These are phyloP conservation scores for Carposina sasakii DNA, from an alignment of 1,140 invertebrate species.

Conservation along the genomic window DNA sequence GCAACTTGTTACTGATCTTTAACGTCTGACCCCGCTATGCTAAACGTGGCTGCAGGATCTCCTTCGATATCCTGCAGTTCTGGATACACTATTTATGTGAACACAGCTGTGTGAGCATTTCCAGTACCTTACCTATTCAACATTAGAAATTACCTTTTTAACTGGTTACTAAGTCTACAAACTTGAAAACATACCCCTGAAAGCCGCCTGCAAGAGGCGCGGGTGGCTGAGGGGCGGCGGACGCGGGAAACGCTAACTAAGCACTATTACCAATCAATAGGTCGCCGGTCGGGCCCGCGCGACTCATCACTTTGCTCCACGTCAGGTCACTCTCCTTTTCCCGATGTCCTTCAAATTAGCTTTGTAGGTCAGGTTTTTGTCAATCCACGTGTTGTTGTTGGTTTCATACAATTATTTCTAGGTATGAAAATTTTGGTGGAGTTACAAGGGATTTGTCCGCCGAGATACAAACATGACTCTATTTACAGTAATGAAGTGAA, in stretches of 20 bases:
- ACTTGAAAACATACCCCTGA: no score
- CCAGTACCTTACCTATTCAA: no score
- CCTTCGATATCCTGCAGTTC: no score
- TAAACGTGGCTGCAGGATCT: no score
- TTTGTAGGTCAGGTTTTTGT: constrained; percentile 70
- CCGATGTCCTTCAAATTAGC: constrained; percentile 72
- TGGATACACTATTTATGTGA: no score
- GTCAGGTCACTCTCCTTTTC: constrained; percentile 72
- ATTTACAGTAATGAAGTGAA: background rate
- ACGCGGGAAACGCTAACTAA: constrained; percentile 55
- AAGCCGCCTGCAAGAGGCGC: constrained; percentile 15
- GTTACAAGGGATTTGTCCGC: constrained; percentile 1
- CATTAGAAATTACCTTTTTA: no score
- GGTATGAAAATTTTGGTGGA: no score
- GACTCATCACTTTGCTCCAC: constrained; percentile 70
- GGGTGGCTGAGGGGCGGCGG: constrained; percentile 24
- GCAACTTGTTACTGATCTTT: no score
- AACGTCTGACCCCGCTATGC: no score
- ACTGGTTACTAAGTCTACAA: no score
- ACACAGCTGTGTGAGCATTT: no score
- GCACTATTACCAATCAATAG: constrained; percentile 70
- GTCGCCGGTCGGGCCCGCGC: constrained; percentile 56
- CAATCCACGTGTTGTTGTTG: constrained; percentile 57
- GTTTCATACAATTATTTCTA: no score
- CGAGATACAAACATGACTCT: background rate